These are phyloP conservation scores for Rhagoletis zephyria DNA, from an alignment of 1,140 invertebrate species.

Conservation along the genomic window DNA sequence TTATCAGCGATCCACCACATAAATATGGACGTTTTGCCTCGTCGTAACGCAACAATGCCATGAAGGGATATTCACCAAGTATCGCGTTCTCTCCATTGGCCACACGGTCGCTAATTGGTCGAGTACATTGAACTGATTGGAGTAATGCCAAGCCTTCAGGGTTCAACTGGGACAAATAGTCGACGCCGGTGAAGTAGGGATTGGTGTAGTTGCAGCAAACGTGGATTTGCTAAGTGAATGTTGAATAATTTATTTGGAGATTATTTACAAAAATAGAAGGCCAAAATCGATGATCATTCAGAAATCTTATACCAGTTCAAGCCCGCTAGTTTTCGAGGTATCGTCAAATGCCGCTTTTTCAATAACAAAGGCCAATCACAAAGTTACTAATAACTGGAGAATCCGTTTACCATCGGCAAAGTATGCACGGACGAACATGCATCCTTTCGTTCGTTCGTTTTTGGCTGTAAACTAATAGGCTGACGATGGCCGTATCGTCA, in stretches of 20 bases:
- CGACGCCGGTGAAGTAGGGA: neutral
- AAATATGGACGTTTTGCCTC: conserved; percentile 56
- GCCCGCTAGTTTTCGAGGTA: neutral
- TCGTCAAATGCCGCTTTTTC: neutral
- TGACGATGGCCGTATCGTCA: too few species aligned
- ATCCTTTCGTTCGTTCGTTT: too few species aligned
- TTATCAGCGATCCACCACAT: conserved; percentile 74
- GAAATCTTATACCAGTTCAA: too few species aligned
- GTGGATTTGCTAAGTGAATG: neutral
- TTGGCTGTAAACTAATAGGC: too few species aligned
- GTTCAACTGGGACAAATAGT: conserved; percentile 1
- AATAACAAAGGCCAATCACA: too few species aligned
- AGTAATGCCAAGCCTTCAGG: conserved; percentile 30
- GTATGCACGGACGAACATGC: too few species aligned
- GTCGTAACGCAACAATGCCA: conserved; percentile 74
- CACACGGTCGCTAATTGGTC: conserved; percentile 64
- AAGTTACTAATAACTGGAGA: too few species aligned
- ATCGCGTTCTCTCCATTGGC: conserved; percentile 70
- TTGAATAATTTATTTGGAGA: neutral
- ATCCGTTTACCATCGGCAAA: too few species aligned
- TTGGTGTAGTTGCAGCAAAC: conserved; percentile 29
- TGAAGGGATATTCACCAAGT: conserved; percentile 75
- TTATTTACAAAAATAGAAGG: too few species aligned
- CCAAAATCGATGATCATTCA: too few species aligned
- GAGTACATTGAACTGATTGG: conserved; percentile 34